Percentiles rank a stretch among this genome's conserved stretches.
phyloP scores from a whole-genome alignment of 2,888 invertebrate species.

The Ferdinandea cuprea region DNA sequence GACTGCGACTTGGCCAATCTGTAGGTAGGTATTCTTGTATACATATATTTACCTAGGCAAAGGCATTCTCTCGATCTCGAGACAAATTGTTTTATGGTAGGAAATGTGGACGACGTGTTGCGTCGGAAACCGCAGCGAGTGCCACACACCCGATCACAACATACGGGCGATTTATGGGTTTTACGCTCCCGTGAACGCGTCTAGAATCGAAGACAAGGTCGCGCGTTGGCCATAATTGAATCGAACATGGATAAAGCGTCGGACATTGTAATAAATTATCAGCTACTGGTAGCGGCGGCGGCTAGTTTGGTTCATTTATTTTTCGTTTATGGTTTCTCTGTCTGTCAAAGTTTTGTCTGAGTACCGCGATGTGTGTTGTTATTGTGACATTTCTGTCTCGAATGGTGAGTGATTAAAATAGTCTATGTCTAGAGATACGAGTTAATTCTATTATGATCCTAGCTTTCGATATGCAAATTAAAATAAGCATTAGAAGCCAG shows the following conservation, averaged over 20 bases:
- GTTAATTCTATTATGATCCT: neutral
- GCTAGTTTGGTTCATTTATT: slow-evolving; percentile 46
- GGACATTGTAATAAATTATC: slow-evolving; percentile 70
- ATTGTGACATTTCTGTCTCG: slow-evolving; percentile 40
- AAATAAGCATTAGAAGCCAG: too few relatives aligned
- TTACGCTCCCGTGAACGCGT: slow-evolving; percentile 72
- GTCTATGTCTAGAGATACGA: slow-evolving; percentile 11
- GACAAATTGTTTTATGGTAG: slow-evolving; percentile 73
- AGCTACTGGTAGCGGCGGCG: slow-evolving; percentile 39
- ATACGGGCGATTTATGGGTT: slow-evolving; percentile 66
- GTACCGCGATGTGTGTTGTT: neutral
- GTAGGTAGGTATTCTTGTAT: slow-evolving; percentile 1
- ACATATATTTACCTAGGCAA: slow-evolving; percentile 16
- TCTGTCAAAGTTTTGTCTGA: slow-evolving; percentile 42
- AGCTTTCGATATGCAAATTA: neutral
- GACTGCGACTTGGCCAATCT: slow-evolving; percentile 15
- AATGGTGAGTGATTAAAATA: slow-evolving; percentile 39
- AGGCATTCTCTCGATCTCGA: slow-evolving; percentile 66
- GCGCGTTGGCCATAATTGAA: slow-evolving; percentile 68
- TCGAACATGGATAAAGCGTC: slow-evolving; percentile 67
- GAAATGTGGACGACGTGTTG: slow-evolving; percentile 70
- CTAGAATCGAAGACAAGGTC: slow-evolving; percentile 72
- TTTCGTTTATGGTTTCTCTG: slow-evolving; percentile 61
- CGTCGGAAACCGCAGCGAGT: slow-evolving; percentile 59
- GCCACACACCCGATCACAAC: slow-evolving; percentile 56